These are phyloP conservation scores for Synanthedon tipuliformis DNA, from an alignment of 2,888 invertebrate species.

Conservation along the genomic window DNA sequence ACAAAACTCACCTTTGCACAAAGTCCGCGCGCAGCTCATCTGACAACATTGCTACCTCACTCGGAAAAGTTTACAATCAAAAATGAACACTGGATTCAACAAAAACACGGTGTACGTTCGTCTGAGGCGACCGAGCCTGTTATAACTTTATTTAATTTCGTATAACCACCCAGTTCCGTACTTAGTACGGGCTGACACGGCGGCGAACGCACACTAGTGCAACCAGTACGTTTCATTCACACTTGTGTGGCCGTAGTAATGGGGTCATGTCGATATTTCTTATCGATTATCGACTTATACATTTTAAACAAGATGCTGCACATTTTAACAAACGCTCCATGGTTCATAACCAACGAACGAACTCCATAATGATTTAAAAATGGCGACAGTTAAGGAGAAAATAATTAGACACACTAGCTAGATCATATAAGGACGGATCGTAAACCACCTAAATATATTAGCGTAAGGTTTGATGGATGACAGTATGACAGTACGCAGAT, in stretches of 20 bases:
- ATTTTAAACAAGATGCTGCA: too few relatives aligned
- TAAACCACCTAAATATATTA: too few relatives aligned
- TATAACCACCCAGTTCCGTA: constrained; percentile 33
- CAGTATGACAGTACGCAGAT: too few relatives aligned
- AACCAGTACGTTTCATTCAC: constrained; percentile 47
- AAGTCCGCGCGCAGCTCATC: constrained; percentile 20
- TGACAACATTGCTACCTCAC: constrained; percentile 9
- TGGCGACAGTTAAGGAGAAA: too few relatives aligned
- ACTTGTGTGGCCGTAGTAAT: constrained; percentile 35
- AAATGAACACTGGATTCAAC: not conserved
- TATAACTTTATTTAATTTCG: constrained; percentile 26
- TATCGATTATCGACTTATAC: not conserved
- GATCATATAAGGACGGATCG: too few relatives aligned
- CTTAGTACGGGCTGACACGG: constrained; percentile 63
- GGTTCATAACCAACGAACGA: too few relatives aligned
- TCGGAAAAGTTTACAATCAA: not conserved
- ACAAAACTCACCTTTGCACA: constrained; percentile 19
- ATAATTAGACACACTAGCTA: too few relatives aligned
- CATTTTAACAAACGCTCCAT: too few relatives aligned
- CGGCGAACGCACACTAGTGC: constrained; percentile 41
- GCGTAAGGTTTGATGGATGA: too few relatives aligned
- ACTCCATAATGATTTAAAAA: too few relatives aligned
- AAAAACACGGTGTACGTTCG: not conserved
- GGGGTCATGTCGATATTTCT: constrained; percentile 17
- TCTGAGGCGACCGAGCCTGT: constrained; percentile 7